Base-by-base conservation (phyloP, 2,888 invertebrate genomes). In the Athalia circularis region DNA sequence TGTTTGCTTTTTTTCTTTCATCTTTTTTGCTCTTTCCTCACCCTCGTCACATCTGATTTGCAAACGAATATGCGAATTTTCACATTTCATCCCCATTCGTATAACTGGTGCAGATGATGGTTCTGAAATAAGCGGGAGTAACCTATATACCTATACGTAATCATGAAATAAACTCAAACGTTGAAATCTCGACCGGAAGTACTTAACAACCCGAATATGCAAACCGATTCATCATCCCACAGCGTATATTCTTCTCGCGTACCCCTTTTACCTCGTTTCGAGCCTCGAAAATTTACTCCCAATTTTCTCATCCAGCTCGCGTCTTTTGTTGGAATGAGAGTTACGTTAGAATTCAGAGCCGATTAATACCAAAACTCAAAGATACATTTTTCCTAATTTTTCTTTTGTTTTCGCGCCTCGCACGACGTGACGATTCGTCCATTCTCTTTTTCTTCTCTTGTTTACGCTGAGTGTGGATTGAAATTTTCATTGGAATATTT, bases 141-240 rank as follows among this genome's bases (percentile, higher is more conserved):
- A 29, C 54, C 54, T 54, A 8, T 54, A 54, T 4, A 54, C n/a
- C n/a, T 54, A 54, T n/a, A 54, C 54, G 54, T 54, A 54, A 54
- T 54, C 54, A 54, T 54, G n/a, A 54, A 54, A 54, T 54, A 54
- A 54, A 54, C 54, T 54, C 8, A n/a, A 54, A 54, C 54, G 54
- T 11, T 54, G 54, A 11, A 54, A 54, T 54, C n/a, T 54, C 54
- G 54, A n/a, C 9, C 9, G 54, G n/a, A 54, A 54, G 54, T 54
- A n/a, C 9, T 54, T n/a, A n/a, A 54, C 54, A 54, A 54, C n/a
- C n/a, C n/a, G 9, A 54, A 54, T 54, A 54, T 54, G 54, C n/a
- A 54, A 8, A 4, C 9, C 54, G n/a, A 54, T 54, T 54, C n/a
- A 54, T 54, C 54, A 8, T 54, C 8, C n/a, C n/a, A 8, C n/a